Conservation (phyloP, 30 jellyfish, hydroid and myxozoan species). For the Turritopsis rubra region DNA sequence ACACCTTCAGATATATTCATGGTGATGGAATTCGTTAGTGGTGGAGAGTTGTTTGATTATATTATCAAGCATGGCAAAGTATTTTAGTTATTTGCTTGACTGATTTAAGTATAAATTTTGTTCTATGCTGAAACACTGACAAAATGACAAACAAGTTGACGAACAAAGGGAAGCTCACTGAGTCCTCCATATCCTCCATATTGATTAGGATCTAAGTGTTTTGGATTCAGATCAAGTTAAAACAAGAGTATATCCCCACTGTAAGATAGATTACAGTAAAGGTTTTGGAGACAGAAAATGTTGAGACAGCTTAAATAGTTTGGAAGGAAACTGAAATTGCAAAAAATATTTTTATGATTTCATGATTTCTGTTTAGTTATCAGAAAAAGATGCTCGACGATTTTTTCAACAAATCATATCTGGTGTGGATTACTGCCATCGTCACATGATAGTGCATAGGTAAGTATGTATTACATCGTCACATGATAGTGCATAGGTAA, state of each 20-base stretch:
- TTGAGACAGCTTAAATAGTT: too few relatives aligned
- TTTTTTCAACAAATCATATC: constrained; percentile 94
- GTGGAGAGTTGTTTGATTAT: constrained; percentile 97
- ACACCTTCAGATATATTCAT: constrained; percentile 97
- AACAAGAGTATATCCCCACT: too few relatives aligned
- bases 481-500: too few relatives aligned
- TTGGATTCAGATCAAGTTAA: too few relatives aligned
- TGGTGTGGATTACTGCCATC: constrained; percentile 97
- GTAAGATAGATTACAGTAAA: too few relatives aligned
- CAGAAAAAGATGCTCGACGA: constrained; percentile 85
- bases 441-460: constrained; percentile 98
- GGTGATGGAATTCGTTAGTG: constrained; percentile 97
- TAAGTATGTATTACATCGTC: constrained; percentile 16
- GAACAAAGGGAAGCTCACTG: too few relatives aligned
- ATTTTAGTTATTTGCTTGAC: neutral
- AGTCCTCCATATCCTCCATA: too few relatives aligned
- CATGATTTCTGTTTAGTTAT: constrained; percentile 36
- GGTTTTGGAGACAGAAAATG: too few relatives aligned
- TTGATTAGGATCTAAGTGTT: too few relatives aligned
- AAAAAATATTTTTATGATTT: neutral
- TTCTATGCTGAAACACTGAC: too few relatives aligned
- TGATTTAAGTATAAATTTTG: neutral
- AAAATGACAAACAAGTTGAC: too few relatives aligned
- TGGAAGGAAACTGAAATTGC: too few relatives aligned
- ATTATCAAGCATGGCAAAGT: constrained; percentile 95